These are phyloP conservation scores for Dendrolimus houi DNA, from an alignment of 2,888 invertebrate genomes.

Conservation along the genomic window DNA sequence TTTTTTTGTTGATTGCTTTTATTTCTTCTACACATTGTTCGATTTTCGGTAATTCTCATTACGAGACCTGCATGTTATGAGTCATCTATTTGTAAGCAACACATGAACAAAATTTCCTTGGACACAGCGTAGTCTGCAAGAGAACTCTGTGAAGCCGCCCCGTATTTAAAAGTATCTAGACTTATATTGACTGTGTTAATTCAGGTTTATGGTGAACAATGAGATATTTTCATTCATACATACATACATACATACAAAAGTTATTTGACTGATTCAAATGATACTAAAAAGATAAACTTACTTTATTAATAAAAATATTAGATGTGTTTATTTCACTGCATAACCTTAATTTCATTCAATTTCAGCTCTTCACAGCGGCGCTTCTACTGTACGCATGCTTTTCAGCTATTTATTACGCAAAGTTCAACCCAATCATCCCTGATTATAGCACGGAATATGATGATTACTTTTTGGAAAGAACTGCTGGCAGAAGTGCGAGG, in stretches of 20 bases:
- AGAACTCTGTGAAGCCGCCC: no score
- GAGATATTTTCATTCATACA: neutral
- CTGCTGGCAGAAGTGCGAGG: constrained; percentile 69
- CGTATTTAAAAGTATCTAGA: no score
- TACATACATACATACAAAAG: neutral
- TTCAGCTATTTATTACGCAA: constrained; percentile 91
- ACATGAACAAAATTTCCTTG: no score
- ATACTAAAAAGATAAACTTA: constrained; percentile 1
- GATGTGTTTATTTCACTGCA: no score
- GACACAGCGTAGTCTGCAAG: no score
- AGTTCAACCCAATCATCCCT: constrained; percentile 88
- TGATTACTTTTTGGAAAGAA: constrained; percentile 83
- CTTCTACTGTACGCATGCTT: constrained; percentile 89
- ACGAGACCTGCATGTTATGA: no score
- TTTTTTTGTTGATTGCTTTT: no score
- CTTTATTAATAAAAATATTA: neutral
- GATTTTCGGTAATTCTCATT: no score
- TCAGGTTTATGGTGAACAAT: neutral
- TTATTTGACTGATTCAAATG: no score
- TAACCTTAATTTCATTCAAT: constrained; percentile 9
- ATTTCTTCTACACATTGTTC: no score
- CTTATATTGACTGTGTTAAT: neutral
- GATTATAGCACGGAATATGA: constrained; percentile 85
- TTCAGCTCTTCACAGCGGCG: constrained; percentile 87
- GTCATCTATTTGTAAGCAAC: no score